Evolutionary conservation across 2,797 vertebrate genomes (phyloP).

Genomic region (Pangasius mekongensis): DNA sequence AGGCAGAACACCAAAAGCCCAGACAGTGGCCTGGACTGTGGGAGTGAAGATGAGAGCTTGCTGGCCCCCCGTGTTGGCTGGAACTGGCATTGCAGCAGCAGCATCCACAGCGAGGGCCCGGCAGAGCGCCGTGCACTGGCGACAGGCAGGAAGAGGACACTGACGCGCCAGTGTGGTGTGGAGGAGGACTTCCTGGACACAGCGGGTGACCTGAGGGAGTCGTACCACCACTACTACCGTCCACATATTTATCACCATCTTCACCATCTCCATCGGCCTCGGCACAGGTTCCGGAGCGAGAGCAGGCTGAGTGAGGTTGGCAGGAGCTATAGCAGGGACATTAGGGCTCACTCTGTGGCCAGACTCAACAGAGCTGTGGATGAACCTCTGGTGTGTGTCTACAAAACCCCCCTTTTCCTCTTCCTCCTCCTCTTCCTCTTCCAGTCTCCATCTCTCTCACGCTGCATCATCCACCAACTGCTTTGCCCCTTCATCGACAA

Average conservation of each 20-base stretch:
- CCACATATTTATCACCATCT: constrained; percentile 56
- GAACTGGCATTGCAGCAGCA: constrained; percentile 66
- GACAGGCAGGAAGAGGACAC: constrained; percentile 84
- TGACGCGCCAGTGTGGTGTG: constrained; percentile 89
- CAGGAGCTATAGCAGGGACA: constrained; percentile 82
- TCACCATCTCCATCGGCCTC: constrained; percentile 66
- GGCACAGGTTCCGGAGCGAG: constrained; percentile 74
- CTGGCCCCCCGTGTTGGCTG: constrained; percentile 72
- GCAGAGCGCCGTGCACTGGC: constrained; percentile 78
- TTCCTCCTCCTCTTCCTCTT: constrained; percentile 38
- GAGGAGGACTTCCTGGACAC: constrained; percentile 87
- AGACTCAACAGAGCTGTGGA: constrained; percentile 81
- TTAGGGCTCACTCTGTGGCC: constrained; percentile 81
- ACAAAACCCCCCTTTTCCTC: constrained; percentile 41
- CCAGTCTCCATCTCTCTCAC: constrained; percentile 36
- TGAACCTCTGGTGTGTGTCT: constrained; percentile 89
- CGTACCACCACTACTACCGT: constrained; percentile 63
- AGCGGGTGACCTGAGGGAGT: constrained; percentile 68
- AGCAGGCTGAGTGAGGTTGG: constrained; percentile 81
- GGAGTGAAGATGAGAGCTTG: constrained; percentile 90
- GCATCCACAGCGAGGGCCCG: constrained; percentile 79
- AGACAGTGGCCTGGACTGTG: constrained; percentile 94
- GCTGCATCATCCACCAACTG: constrained; percentile 75
- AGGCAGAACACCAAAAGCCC: constrained; percentile 87
- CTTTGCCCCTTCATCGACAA: constrained; percentile 88